phyloP scores from a whole-genome alignment of 2,888 invertebrate species.

The Augiades crinisus region DNA sequence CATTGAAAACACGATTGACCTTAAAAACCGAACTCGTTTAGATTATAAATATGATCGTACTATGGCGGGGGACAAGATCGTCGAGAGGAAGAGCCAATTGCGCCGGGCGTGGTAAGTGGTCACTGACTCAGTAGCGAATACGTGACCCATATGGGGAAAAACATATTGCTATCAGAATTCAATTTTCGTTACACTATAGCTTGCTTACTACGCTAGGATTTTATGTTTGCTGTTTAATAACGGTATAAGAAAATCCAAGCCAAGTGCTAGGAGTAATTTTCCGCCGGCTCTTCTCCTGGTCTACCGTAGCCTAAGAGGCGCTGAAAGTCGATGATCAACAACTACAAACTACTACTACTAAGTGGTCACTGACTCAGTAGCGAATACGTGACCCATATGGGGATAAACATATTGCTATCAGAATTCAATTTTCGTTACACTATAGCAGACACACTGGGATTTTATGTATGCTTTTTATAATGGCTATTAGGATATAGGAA shows the following conservation, averaged over 20 bases:
- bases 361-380: constrained; percentile 73
- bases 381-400: constrained; percentile 49
- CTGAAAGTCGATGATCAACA: too few relatives aligned
- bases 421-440: neutral
- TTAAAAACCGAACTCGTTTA: constrained; percentile 41
- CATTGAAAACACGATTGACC: constrained; percentile 31
- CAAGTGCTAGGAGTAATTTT: too few relatives aligned
- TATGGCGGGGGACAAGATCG: constrained; percentile 57
- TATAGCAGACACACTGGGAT: too few relatives aligned
- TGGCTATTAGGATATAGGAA: too few relatives aligned
- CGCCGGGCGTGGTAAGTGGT: constrained; percentile 52
- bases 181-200: too few relatives aligned
- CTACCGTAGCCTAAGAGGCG: too few relatives aligned
- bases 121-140: constrained; percentile 65
- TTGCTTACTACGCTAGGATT: too few relatives aligned
- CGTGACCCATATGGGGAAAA: constrained; percentile 53
- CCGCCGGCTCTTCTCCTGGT: too few relatives aligned
- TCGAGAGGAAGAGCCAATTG: constrained; percentile 72
- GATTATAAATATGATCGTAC: constrained; percentile 37
- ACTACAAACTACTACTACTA: too few relatives aligned
- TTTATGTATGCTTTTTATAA: too few relatives aligned
- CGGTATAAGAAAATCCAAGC: too few relatives aligned
- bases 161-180: constrained; percentile 1
- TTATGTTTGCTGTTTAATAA: too few relatives aligned
- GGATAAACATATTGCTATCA: constrained; percentile 37